Evolutionary conservation across 2,888 invertebrate genomes (phyloP), one percentile per base, ranked within the genome.

Genomic region (Chymomyza fuscimana): DNA sequence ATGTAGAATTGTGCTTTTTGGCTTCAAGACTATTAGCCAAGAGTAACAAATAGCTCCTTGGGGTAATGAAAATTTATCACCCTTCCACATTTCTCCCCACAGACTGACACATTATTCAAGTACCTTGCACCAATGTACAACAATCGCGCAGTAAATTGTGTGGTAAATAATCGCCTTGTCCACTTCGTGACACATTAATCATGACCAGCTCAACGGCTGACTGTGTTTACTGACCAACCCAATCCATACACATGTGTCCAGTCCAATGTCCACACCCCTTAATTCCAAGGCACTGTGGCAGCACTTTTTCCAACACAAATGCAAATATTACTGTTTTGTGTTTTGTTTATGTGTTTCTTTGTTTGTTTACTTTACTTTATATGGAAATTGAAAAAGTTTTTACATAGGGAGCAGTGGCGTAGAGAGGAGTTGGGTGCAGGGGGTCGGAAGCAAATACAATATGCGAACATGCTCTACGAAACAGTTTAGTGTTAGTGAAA

Each of bases 201-300:
- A 85, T 87, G 87, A 88, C 89, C 84, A 76, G 86, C 87, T 77
- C 89, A 88, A 88, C 86, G 83, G 73, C 76, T 80, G 83, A 82
- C 87, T 46, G 40, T 46, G 40, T 46, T 46, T 46, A 46, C 40
- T 46, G 40, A 46, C 10, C 12, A 12, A 46, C 40, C 10, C 40
- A 46, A 46, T 46, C 40, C 12, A 46, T 46, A 46, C 12, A 88
- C 84, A 81, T 80, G 64, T 67, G 75, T 60, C 60, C 79, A 73
- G 67, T 63, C 71, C 70, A 65, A 46, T 65, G 63, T 19, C 52
- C 59, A 60, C 65, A 56, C 59, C 51, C 15, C 59, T 29, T 4
- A 32, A 32, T 32, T 32, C 9, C 32, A 32, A 32, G 32, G 3
- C 32, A 46, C 6, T 12, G 1, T 46, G 40, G 40, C 40, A 46